A percentile compares a stretch with the other conserved stretches of the same genome.
phyloP scores from a whole-genome alignment of 2,888 invertebrate species.

The Cataglyphis altisquamis region DNA sequence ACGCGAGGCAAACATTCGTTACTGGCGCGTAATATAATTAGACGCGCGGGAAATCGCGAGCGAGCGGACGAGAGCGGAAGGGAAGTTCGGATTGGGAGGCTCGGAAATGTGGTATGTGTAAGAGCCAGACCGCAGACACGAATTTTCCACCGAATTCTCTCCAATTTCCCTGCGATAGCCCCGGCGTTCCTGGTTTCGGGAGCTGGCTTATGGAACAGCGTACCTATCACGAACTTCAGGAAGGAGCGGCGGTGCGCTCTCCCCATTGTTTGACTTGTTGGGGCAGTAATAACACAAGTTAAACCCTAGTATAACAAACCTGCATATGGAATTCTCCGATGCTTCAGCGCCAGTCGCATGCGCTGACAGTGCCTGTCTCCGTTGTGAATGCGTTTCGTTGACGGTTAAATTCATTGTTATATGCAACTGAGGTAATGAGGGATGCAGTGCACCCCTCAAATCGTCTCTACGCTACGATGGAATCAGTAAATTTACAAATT shows the following conservation, averaged over 20 bases:
- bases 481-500: conserved; percentile 39
- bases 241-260: conserved; percentile 55
- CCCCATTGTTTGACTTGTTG: conserved; percentile 72
- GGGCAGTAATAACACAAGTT: conserved; percentile 72
- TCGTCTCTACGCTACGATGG: conserved; percentile 21
- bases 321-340: conserved; percentile 63
- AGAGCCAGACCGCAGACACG: conserved; percentile 62
- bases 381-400: conserved; percentile 48
- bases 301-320: conserved; percentile 72
- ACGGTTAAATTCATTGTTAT: conserved; percentile 64
- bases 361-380: conserved; percentile 64
- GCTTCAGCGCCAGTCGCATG: conserved; percentile 61
- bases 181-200: conserved; percentile 62
- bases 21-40: conserved; percentile 62
- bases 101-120: conserved; percentile 62
- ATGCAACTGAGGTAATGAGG: conserved; percentile 54
- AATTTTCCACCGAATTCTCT: conserved; percentile 70
- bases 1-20: conserved; percentile 56
- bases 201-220: conserved; percentile 58
- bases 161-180: conserved; percentile 65
- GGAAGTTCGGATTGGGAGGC: conserved; percentile 46
- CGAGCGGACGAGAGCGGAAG: conserved; percentile 40
- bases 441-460: conserved; percentile 24
- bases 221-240: conserved; percentile 68
- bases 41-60: conserved; percentile 60